Base-by-base conservation (phyloP, 2,797 vertebrate genomes). In the Pipistrellus kuhlii region DNA sequence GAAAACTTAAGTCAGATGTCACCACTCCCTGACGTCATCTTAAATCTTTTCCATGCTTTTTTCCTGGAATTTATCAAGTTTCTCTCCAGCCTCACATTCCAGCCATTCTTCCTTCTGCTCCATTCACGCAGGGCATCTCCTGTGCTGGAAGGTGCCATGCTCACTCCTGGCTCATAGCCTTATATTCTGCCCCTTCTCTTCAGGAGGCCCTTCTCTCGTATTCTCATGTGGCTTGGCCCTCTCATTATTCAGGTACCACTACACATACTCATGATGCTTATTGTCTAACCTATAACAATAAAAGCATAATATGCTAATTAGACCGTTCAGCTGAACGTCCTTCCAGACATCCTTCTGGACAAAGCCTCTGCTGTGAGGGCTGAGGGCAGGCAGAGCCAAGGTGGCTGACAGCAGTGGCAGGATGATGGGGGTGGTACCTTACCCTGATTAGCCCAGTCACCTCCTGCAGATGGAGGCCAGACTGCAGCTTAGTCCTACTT, bases 51-150 rank as follows among this genome's bases (percentile, higher is more conserved):
- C 13, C 3, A 30, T 27, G 5, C 2, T 91, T 64, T 51, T 14
- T 7, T 18, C 41, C 20, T 46, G 35, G 38, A 84, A 95, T 10
- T 38, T 27, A 66, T 11, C n/a, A 3, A 4, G 1, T 51, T 18
- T 59, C 8, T 46, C 21, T 30, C n/a, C 20, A 41, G 10, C 6
- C 5, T 25, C 32, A 2, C 32, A 41, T 57, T 18, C 13, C 20
- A 71, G 0, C 9, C 6, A 41, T 41, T 38, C 6, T 59, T 32
- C 38, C 59, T 30, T 55, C 0, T 68, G 46, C 8, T 17, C 14
- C 44, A 23, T 1, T 21, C 17, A 51, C 14, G 21, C 0, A 51
- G 20, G 12, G 0, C 44, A 3, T 3, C 53, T 51, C n/a, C 46
- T 69, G 23, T 20, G 51, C 21, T 48, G 48, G 6, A 75, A 5